These are phyloP conservation scores for Steinernema khuongi DNA, from an alignment of 1,140 invertebrate genomes.

Conservation along the genomic window DNA sequence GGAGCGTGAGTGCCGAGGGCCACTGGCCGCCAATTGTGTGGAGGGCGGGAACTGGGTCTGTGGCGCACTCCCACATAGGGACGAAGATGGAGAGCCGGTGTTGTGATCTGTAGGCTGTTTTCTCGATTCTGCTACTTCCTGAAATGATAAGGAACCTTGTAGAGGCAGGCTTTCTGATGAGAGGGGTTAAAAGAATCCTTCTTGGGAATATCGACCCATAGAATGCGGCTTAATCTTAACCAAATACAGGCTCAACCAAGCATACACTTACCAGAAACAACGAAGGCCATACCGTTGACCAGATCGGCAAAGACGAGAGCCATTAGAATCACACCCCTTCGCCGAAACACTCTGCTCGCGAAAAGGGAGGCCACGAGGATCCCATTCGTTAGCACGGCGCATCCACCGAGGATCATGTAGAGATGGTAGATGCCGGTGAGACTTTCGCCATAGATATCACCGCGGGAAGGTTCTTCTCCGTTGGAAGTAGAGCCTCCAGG, in stretches of 20 bases:
- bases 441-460: too few species aligned
- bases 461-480: too few species aligned
- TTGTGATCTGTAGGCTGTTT: neutral
- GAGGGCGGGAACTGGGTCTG: neutral
- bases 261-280: neutral
- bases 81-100: neutral
- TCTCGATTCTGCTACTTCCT: neutral
- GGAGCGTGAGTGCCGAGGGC: neutral
- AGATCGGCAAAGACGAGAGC: neutral
- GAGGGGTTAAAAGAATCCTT: neutral
- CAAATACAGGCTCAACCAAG: too few species aligned
- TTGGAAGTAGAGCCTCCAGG: too few species aligned
- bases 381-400: neutral
- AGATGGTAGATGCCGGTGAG: neutral
- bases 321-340: neutral
- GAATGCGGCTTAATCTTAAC: neutral
- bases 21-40: neutral
- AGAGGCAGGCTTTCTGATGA: neutral
- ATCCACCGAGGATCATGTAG: neutral
- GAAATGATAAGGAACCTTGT: neutral
- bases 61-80: neutral
- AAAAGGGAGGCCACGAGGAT: neutral
- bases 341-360: neutral
- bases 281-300: neutral
- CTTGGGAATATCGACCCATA: too few species aligned